These are phyloP conservation scores for Arenaria interpres DNA, from an alignment of 2,113 vertebrate genomes.

Conservation along the genomic window DNA sequence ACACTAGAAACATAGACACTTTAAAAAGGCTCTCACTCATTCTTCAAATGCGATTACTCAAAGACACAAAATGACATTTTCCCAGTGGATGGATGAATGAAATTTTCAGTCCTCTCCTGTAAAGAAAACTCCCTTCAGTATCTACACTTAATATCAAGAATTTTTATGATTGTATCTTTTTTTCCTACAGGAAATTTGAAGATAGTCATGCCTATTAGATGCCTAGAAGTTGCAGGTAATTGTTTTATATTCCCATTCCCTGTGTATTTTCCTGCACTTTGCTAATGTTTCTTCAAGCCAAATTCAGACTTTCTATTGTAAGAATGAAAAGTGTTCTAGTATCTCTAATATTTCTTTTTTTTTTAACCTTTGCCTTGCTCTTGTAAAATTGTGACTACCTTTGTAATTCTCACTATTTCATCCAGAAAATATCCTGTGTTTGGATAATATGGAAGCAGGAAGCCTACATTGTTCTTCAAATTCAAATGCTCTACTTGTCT, in stretches of 20 bases:
- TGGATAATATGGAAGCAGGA: neutral
- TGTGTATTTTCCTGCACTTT: neutral
- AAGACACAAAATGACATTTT: neutral
- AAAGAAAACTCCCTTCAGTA: neutral
- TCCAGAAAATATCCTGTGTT: neutral
- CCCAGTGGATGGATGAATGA: neutral
- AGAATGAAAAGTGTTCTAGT: neutral
- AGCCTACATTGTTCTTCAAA: neutral
- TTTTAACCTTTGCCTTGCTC: neutral
- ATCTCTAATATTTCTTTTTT: neutral
- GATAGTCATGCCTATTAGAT: conserved; percentile 72
- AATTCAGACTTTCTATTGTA: neutral
- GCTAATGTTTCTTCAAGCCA: neutral
- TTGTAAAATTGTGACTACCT: neutral
- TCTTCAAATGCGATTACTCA: neutral
- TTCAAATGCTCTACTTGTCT: neutral
- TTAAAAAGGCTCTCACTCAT: neutral
- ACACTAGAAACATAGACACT: neutral
- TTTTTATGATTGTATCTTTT: conserved; percentile 41
- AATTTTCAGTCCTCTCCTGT: neutral
- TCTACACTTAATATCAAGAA: neutral
- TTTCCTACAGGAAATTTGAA: conserved; percentile 61
- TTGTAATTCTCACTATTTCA: neutral
- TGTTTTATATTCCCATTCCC: neutral
- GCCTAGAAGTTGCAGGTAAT: conserved; percentile 74